phyloP scores from a whole-genome alignment of 53 echinoderm and acorn worm genomes.

The Henricia sp. region DNA sequence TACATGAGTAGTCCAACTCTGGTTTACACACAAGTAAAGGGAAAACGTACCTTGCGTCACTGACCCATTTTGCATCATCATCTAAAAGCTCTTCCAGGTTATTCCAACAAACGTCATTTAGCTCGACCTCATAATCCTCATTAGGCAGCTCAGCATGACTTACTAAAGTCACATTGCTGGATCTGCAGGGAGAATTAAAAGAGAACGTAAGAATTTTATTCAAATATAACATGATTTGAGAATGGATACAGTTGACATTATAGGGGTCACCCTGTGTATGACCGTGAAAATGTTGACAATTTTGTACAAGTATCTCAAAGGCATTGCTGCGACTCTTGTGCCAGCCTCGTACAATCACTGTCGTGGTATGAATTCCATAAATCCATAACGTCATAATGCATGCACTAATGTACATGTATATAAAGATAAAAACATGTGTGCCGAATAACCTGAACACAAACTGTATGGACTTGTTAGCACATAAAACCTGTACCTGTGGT shows the following conservation, averaged over 20 bases:
- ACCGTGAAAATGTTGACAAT: not conserved
- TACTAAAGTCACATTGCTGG: conserved; percentile 73
- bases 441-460: too few species aligned
- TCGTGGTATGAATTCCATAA: not conserved
- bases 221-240: not conserved
- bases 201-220: not conserved
- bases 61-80: conserved; percentile 82
- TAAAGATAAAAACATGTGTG: not conserved
- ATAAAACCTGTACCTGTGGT: not conserved
- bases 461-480: too few species aligned
- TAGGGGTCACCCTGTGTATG: too few species aligned
- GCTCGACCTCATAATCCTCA: conserved; percentile 90
- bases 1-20: too few species aligned
- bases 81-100: conserved; percentile 80
- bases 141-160: conserved; percentile 85
- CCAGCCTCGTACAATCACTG: too few species aligned
- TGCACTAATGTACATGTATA: not conserved
- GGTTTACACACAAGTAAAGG: not conserved
- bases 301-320: too few species aligned
- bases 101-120: conserved; percentile 78
- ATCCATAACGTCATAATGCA: not conserved
- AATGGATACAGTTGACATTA: not conserved
- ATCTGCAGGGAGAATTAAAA: not conserved
- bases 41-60: conserved; percentile 20
- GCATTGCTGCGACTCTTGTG: too few species aligned